phyloP scores from a whole-genome alignment of 2,113 vertebrate genomes.

The Erythrolamprus reginae region DNA sequence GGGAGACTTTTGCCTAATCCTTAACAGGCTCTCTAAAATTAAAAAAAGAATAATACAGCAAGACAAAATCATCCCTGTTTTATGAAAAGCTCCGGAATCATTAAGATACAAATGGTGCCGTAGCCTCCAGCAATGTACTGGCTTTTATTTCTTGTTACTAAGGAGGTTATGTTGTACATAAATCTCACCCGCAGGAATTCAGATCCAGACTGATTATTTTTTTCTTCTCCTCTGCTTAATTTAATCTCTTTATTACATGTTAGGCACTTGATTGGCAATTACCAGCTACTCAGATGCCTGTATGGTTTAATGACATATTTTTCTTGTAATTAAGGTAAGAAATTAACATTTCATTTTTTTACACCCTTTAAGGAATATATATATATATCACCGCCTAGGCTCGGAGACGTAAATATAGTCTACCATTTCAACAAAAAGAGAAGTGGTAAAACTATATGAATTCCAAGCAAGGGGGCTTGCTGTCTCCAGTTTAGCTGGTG shows the following conservation, averaged over 20 bases:
- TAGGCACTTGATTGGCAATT: conserved; percentile 33
- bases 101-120: conserved; percentile 29
- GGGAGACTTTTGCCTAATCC: background rate
- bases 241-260: conserved; percentile 27
- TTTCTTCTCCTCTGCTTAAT: conserved; percentile 24
- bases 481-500: background rate
- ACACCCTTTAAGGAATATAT: background rate
- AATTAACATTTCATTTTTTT: conserved; percentile 22
- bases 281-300: conserved; percentile 13
- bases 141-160: conserved; percentile 8
- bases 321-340: conserved; percentile 23
- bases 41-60: background rate
- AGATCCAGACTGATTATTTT: conserved; percentile 5
- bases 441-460: background rate
- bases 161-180: background rate
- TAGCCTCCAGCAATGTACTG: background rate
- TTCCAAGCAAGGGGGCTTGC: background rate
- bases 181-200: conserved; percentile 24
- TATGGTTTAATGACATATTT: conserved; percentile 36
- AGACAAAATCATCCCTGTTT: background rate
- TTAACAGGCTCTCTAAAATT: conserved; percentile 25
- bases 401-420: conserved; percentile 15
- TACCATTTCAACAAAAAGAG: conserved; percentile 16
- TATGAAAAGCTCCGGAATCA: conserved; percentile 25
- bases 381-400: background rate